Evolutionary conservation across 2,888 invertebrate species (phyloP), one percentile per base, ranked within the genome.

Genomic region (Cephus nigrinus): DNA sequence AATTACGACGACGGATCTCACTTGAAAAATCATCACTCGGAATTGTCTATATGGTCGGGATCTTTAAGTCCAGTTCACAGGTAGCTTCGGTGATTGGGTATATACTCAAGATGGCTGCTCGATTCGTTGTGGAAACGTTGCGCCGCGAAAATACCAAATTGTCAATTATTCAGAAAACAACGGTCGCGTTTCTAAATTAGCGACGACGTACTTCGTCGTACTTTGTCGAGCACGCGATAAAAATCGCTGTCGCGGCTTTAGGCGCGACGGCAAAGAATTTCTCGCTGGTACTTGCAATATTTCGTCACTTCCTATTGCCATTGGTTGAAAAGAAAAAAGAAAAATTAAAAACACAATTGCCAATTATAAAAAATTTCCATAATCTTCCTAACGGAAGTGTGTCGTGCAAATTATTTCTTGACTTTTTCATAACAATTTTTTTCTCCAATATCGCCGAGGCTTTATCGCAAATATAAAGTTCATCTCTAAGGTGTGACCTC

Each of bases 401-500:
- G 9, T 5, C 55, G 2, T 55, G 55, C 5, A 23, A 23, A 23
- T 55, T 15, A 55, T 55, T 55, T 23, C 55, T 23, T 55, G 2
- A 55, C 23, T 55, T 55, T 55, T 23, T 55, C 55, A 55, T 23
- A 23, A 23, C 5, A 23, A 55, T 55, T 55, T 55, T 55, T 23
- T 55, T 9, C 55, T 55, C 23, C 23, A 55, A 9, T 55, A 9
- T 55, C 55, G 55, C 55, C 23, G 15, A 5, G 69, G 32, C 74
- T 75, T 82, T 83, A 84, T 84, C 82, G 79, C 72, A 83, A 82
- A 83, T 83, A 23, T 55, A 82, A 83, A 83, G 83, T 82, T 82
- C 84, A 84, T 82, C 82, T 76, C 79, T 76, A 74, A 81, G 68
- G 78, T 68, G 76, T 77, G 80, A 84, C 83, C 84, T 81, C 80